phyloP scores from a whole-genome alignment of 2,797 vertebrate species.

The Nannoperca australis region DNA sequence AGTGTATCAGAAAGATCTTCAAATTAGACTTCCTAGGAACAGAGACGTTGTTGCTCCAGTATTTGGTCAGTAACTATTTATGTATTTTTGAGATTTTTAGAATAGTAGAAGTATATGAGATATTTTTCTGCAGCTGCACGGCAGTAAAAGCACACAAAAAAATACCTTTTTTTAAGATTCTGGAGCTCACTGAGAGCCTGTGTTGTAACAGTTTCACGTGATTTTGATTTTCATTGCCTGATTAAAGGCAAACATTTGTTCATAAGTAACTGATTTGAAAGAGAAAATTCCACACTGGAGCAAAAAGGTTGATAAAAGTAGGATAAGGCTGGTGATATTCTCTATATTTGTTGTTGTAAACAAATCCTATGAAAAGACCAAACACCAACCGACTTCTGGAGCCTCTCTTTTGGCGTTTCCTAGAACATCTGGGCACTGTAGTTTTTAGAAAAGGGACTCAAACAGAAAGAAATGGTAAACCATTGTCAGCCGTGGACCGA shows the following conservation, averaged over 20 bases:
- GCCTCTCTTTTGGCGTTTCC: too few relatives aligned
- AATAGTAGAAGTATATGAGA: neutral
- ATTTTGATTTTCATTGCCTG: neutral
- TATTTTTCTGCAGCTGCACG: neutral
- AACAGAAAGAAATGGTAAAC: neutral
- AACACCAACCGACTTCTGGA: too few relatives aligned
- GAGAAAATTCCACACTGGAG: neutral
- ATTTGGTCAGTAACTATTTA: too few relatives aligned
- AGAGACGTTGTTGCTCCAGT: too few relatives aligned
- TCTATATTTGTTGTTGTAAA: neutral
- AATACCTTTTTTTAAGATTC: neutral
- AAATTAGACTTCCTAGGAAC: neutral
- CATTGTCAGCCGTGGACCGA: neutral
- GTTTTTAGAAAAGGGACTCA: neutral
- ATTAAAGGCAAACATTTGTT: neutral
- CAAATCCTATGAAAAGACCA: too few relatives aligned
- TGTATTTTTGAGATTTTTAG: too few relatives aligned
- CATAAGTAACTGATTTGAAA: too few relatives aligned
- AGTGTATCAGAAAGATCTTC: neutral
- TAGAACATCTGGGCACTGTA: neutral
- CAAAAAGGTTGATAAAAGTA: neutral
- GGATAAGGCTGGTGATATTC: neutral
- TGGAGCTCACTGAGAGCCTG: neutral
- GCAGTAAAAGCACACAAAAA: too few relatives aligned
- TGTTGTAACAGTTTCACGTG: neutral